phyloP scores from a whole-genome alignment of 2,113 vertebrate species.

The Gambusia holbrooki region DNA sequence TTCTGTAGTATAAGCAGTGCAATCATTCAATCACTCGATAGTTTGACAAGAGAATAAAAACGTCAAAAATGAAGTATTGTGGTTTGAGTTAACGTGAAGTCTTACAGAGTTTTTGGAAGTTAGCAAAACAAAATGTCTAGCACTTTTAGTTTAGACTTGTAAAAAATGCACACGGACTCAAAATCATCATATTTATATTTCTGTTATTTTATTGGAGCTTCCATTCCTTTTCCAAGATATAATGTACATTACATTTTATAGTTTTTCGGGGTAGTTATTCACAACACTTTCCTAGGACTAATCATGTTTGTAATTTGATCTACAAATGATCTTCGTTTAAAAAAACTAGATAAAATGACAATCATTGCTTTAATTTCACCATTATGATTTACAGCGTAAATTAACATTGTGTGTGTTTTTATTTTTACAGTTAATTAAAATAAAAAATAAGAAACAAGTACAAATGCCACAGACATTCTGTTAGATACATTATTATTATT shows the following conservation, averaged over 20 bases:
- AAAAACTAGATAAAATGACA: not conserved
- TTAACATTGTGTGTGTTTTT: slow-evolving; percentile 26
- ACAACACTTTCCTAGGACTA: not conserved
- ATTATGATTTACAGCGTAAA: slow-evolving; percentile 69
- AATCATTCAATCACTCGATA: too few relatives aligned
- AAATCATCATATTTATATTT: not conserved
- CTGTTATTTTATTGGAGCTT: not conserved
- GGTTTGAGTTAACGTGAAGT: too few relatives aligned
- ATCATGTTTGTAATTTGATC: not conserved
- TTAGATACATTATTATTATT: slow-evolving; percentile 68
- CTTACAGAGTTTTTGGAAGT: too few relatives aligned
- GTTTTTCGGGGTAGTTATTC: not conserved
- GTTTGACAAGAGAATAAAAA: too few relatives aligned
- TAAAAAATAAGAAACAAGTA: slow-evolving; percentile 79
- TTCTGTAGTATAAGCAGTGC: too few relatives aligned
- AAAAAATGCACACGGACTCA: not conserved
- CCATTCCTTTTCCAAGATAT: not conserved
- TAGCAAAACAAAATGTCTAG: too few relatives aligned
- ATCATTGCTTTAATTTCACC: slow-evolving; percentile 67
- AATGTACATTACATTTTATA: slow-evolving; percentile 3
- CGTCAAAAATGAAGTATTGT: too few relatives aligned
- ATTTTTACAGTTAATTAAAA: slow-evolving; percentile 80
- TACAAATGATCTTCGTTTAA: not conserved
- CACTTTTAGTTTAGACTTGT: not conserved
- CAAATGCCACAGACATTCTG: slow-evolving; percentile 80